Conservation (phyloP, 2,113 vertebrate species). For the Galbula dea region DNA sequence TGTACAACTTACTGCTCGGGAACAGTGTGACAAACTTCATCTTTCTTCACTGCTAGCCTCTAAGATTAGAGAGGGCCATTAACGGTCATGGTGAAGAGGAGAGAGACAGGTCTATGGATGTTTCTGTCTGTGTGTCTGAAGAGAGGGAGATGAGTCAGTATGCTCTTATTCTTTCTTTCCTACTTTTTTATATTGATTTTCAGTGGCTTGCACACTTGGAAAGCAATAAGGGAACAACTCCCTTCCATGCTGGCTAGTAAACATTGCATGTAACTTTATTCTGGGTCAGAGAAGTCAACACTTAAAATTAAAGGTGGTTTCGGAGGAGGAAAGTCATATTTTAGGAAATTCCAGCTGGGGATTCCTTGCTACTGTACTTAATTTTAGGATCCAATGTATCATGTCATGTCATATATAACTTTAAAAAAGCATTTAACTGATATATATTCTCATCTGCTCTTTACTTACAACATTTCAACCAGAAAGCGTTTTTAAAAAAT, state of each 20-base stretch:
- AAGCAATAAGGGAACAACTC: conserved; percentile 54
- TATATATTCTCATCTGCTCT: conserved; percentile 49
- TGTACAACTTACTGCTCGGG: background rate
- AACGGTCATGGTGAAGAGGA: conserved; percentile 20
- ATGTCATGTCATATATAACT: background rate
- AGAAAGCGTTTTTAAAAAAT: conserved; percentile 54
- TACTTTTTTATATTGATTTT: conserved; percentile 45
- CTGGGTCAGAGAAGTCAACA: conserved; percentile 47
- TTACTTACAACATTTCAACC: conserved; percentile 46
- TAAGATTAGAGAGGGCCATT: conserved; percentile 24
- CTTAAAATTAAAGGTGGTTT: conserved; percentile 62
- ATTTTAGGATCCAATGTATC: conserved; percentile 34
- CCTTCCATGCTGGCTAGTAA: conserved; percentile 27
- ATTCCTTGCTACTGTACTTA: conserved; percentile 32
- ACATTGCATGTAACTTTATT: conserved; percentile 55
- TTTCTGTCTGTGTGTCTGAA: background rate
- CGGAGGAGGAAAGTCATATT: conserved; percentile 27
- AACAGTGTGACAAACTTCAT: conserved; percentile 58
- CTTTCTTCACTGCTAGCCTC: conserved; percentile 30
- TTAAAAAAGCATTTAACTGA: conserved; percentile 57
- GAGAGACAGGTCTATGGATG: conserved; percentile 18
- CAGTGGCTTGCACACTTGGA: background rate
- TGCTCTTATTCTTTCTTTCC: conserved; percentile 23
- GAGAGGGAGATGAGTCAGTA: background rate
- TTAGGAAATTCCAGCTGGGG: conserved; percentile 32